A percentile compares a stretch with the other conserved stretches of the same genome.
phyloP scores from a whole-genome alignment of 2,113 vertebrate species.

The Solea solea region DNA sequence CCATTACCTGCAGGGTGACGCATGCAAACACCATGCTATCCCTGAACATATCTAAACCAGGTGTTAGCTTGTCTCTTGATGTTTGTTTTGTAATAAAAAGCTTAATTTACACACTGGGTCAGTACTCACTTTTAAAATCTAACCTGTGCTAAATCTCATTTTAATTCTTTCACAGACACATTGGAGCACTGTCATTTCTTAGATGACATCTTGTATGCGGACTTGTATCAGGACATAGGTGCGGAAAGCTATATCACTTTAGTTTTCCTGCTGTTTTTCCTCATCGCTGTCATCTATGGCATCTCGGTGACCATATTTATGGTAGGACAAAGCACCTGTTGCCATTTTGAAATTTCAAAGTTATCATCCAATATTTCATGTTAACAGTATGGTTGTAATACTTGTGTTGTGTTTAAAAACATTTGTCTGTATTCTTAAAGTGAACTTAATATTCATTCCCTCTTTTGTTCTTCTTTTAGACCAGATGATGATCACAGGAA shows the following conservation, averaged over 20 bases:
- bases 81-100: too few relatives aligned
- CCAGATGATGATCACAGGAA: slow-evolving; percentile 30
- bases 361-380: too few relatives aligned
- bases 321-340: slow-evolving; percentile 46
- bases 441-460: background rate
- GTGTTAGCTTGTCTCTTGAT: slow-evolving; percentile 25
- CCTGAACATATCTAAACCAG: slow-evolving; percentile 59
- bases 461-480: slow-evolving; percentile 39
- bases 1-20: slow-evolving; percentile 69
- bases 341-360: background rate
- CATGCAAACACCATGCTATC: slow-evolving; percentile 55
- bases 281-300: slow-evolving; percentile 67
- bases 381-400: background rate
- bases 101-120: too few relatives aligned
- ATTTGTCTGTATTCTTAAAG: background rate
- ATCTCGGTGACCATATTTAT: slow-evolving; percentile 68
- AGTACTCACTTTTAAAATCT: background rate
- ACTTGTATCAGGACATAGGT: slow-evolving; percentile 34
- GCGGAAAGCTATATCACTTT: slow-evolving; percentile 64
- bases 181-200: slow-evolving; percentile 40
- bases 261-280: slow-evolving; percentile 68
- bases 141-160: background rate
- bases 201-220: slow-evolving; percentile 41
- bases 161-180: slow-evolving; percentile 32
- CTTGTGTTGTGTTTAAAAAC: too few relatives aligned